These are phyloP conservation scores for Lamellibrachia satsuma DNA, from an alignment of 2,888 invertebrate species.

Conservation along the genomic window DNA sequence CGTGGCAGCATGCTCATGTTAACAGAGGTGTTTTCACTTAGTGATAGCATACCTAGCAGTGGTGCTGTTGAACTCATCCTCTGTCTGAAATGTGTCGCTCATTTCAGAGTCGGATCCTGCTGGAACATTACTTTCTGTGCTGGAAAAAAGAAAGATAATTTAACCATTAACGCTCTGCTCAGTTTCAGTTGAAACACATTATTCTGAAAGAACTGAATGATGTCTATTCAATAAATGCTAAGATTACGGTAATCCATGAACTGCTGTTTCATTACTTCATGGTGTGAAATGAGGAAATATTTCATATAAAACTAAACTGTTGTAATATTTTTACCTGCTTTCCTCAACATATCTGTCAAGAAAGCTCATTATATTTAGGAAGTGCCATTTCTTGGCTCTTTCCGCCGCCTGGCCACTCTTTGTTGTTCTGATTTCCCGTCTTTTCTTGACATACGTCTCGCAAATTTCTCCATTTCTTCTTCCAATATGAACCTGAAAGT, in stretches of 20 bases:
- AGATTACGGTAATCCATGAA: background rate
- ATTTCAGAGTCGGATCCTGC: background rate
- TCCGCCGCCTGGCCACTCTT: too few species aligned
- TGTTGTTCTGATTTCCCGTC: too few species aligned
- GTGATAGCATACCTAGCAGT: background rate
- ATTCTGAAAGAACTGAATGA: background rate
- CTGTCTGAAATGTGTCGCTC: background rate
- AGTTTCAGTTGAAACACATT: background rate
- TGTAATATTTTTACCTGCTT: too few species aligned
- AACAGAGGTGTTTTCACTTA: background rate
- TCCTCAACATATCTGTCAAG: slow-evolving; percentile 20
- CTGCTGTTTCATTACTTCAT: background rate
- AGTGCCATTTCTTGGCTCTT: too few species aligned
- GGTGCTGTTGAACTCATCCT: background rate
- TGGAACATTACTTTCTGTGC: slow-evolving; percentile 23
- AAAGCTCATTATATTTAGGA: too few species aligned
- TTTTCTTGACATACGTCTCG: too few species aligned
- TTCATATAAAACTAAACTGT: background rate
- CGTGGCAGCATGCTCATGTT: slow-evolving; percentile 18
- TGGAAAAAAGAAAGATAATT: background rate
- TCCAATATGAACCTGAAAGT: too few species aligned
- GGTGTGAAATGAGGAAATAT: background rate
- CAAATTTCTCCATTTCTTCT: too few species aligned
- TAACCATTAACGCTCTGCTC: background rate
- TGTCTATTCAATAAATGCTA: background rate